Percentiles rank a stretch among this genome's conserved stretches.
phyloP scores from a whole-genome alignment of 2,797 vertebrate species.

The Megaceryle alcyon region DNA sequence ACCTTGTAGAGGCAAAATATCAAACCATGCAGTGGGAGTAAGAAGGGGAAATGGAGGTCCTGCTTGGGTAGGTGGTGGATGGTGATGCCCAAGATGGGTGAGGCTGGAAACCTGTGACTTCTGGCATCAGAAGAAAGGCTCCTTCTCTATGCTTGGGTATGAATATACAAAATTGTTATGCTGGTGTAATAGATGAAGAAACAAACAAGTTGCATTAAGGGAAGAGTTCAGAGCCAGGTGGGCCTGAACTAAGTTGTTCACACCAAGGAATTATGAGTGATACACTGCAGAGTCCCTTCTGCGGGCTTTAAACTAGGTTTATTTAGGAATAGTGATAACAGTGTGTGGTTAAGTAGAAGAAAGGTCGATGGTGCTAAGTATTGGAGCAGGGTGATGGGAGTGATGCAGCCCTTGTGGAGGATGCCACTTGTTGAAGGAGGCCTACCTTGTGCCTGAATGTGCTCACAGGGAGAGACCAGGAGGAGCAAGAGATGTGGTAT shows the following conservation, averaged over 20 bases:
- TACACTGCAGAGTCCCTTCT: neutral
- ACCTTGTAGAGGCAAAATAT: neutral
- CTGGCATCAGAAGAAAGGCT: neutral
- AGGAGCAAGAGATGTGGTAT: rapidly evolving
- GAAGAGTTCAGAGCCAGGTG: neutral
- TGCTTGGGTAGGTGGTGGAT: neutral
- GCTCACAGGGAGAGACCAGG: neutral
- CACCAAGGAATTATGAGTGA: neutral
- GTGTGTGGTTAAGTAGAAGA: neutral
- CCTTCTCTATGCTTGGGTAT: neutral
- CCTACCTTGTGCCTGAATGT: neutral
- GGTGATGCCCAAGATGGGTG: neutral
- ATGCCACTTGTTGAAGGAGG: neutral
- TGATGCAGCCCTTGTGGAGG: neutral
- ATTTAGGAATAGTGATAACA: neutral
- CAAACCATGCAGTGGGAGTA: neutral
- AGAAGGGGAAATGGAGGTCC: neutral
- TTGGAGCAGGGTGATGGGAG: neutral
- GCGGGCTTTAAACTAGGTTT: neutral
- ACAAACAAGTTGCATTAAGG: neutral
- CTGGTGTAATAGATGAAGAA: neutral
- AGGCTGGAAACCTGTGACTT: neutral
- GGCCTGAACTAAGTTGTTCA: neutral
- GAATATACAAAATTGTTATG: neutral
- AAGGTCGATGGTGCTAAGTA: neutral